Evolutionary conservation across 2,113 vertebrate species (phyloP), one percentile per base, ranked within the genome.

Genomic region (Mohoua ochrocephala): DNA sequence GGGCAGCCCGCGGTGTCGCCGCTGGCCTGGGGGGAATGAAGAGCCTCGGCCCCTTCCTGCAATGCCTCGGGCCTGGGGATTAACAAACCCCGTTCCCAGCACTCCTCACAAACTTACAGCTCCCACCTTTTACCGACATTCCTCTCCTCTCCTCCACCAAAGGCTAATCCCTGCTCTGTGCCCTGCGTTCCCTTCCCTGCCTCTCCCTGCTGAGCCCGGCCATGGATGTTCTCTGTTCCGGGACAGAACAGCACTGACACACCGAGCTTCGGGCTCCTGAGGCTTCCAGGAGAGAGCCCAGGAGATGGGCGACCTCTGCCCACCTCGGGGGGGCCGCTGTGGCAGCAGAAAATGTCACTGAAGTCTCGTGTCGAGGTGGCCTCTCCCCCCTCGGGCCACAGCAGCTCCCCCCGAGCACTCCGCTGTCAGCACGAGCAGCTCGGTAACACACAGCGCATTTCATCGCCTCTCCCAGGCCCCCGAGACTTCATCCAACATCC

Each of bases 321-420:
- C 7, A 1, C 2, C 3, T 6, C 9, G 2, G 23, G 35, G 37
- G 44, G 42, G 41, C 22, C 2, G 0, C 35, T 10, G 3, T 1
- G 35, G 35, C 80, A 79, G 90, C 17, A 31, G 52, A 15, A 82
- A 64, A 41, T 12, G 4, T 13, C 44, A 23, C 56, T 13, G 1
- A 41, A 31, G 41, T 9, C 23, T 26, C n/a, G 9, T 6, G 6
- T 0, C 20, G 21, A 35, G 56, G 44, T 24, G 50, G 47, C 60
- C 73, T 61, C 53, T 50, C 10, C 39, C 30, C 3, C 8, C 37
- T 37, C 6, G 2, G 14, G 44, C 44, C 78, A 60, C 77, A 75
- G 60, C 44, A 45, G 1, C 19, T 44, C 31, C 52, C 60, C 30
- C 19, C 7, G 5, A 49, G 45, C 31, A 7, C 56, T 52, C n/a